Base-by-base conservation (phyloP, 2,888 invertebrate species). In the Smittia sp. region DNA sequence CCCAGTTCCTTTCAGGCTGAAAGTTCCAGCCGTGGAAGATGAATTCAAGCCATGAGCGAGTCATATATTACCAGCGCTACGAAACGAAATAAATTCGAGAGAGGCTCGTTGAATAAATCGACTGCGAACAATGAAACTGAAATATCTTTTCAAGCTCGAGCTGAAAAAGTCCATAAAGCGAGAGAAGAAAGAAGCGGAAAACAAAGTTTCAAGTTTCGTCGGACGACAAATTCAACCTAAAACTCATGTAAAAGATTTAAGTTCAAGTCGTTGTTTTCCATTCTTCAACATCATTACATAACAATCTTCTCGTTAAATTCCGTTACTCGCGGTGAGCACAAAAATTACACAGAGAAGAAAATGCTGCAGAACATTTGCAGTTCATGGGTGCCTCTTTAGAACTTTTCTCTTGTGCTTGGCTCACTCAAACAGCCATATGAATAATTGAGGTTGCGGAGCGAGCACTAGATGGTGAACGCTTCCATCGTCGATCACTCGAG, bases 261-360 rank as follows among this genome's bases (percentile, higher is more conserved):
- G 22, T 58, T 58, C 20, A 58, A n/a, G n/a, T 46, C 46, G 46
- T 58, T 20, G 18, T 18, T 58, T 20, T 32, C 32, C 32, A 32
- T n/a, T 58, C 22, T 58, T 18, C 18, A 20, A 58, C 58, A 58
- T 20, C 22, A 58, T 58, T 58, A 58, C 58, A 58, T 58, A 58
- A 58, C 58, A 58, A 58, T 58, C 18, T 58, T 58, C 58, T 58
- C 9, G 58, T 58, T 58, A 18, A 18, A 22, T 58, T 58, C 58
- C 58, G 58, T 58, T 58, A 58, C 9, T 22, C 18, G 22, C 58
- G 18, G 18, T 18, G 9, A 58, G 22, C n/a, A 18, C 18, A 58
- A 22, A 46, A 46, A 58, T 58, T 58, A 58, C 18, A 58, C 58
- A 58, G 15, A 58, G 20, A 58, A 18, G 46, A 46, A 46, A 46